Evolutionary conservation across 2,888 invertebrate genomes (phyloP), one percentile per base, ranked within the genome.

Genomic region (Notodonta dromedarius): DNA sequence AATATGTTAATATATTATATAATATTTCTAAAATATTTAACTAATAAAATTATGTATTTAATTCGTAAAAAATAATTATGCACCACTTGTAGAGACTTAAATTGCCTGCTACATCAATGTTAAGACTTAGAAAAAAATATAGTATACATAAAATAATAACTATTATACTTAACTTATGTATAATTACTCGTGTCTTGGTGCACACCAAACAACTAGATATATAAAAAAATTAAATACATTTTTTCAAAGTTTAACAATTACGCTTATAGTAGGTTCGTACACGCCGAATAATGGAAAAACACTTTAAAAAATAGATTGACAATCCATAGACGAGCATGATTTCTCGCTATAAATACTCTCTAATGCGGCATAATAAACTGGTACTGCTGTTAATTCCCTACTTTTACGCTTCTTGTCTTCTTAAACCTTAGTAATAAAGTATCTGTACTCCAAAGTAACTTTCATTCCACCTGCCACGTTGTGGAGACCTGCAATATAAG

Each of bases 371-470:
- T 64, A 71, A 71, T 65, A 71, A 72, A 74, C 78, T 77, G 74
- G 78, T 83, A 79, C 78, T 85, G 73, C 77, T 82, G 60, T 72
- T 69, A 65, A 67, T 64, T 57, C 74, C 68, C 78, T 80, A 80
- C 70, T 80, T 79, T 83, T 89, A 86, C 77, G 91, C 92, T 91
- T 91, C 83, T 87, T 90, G 87, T 88, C 88, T 86, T 39, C 85
- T 83, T 85, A 86, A 90, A 87, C 72, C 80, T 86, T 92, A 92
- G 90, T 92, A 93, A 93, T 93, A 93, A 93, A 93, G 87, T 92
- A 91, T 89, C 87, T 92, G 84, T 93, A 93, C 87, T 92, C 93
- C 90, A 91, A 90, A 91, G 90, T 92, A 86, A 90, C 87, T 92
- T 93, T 93, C 83, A 93, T 93, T 93, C 90, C 90, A 90, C 89